Evolutionary conservation across 2,797 vertebrate species (phyloP), one percentile per base, ranked within the genome.

Genomic region (Morus bassanus): DNA sequence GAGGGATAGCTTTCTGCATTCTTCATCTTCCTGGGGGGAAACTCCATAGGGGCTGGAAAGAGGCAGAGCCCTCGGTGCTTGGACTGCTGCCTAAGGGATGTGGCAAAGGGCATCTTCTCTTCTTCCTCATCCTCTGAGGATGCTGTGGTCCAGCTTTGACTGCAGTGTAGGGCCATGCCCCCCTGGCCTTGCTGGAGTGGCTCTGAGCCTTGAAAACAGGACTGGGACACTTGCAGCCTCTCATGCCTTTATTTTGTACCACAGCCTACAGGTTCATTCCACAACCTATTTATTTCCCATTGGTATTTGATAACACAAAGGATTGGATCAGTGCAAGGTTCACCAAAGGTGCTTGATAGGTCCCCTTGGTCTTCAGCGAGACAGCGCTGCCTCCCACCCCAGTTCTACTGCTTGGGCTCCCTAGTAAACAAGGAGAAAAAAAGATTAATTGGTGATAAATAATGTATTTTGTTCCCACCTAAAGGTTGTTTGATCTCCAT

Each of bases 361-460:
- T 51, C 48, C 18, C 25, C 28, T n/a, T 16, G 69, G 30, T 28
- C 59, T 82, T 46, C 48, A 4, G 1, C 4, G 2, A 3, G 3
- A 53, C 45, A 35, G 25, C 2, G 15, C 80, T 54, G 22, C 48
- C 51, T 91, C 57, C 28, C 1, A 3, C 17, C 19, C 35, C 35
- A 25, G 59, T 37, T 59, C 56, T 59, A 6, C 51, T 88, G 30
- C 50, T 59, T 5, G 31, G 33, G 61, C 37, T 90, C 18, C 61
- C 31, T 67, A 37, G 56, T 9, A n/a, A 78, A 88, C 46, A 54
- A 81, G 59, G 37, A 81, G n/a, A 54, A 76, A 50, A 51, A 37
- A 59, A 80, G 84, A 96, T 94, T 95, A 97, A 97, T 92, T 94
- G 77, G 69, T 87, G 80, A 95, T 96, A 96, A 97, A 96, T 92